Evolutionary conservation across 2,888 invertebrate species (phyloP), one percentile per base, ranked within the genome.

Genomic region (Drosophila vallismaia): DNA sequence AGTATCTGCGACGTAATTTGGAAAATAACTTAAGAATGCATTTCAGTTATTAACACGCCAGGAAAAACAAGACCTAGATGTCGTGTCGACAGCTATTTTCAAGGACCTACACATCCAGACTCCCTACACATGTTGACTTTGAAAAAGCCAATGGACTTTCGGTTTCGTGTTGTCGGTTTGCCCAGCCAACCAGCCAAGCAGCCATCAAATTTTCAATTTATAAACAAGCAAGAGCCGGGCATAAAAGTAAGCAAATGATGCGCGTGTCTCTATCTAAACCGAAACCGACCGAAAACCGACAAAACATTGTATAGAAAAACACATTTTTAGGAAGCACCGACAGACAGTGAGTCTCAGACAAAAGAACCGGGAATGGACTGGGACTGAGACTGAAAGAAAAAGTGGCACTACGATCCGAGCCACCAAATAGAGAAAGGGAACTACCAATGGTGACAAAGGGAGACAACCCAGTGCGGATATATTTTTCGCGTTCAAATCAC

Each of bases 401-500:
- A 76, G 77, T 82, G 77, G 49, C 78, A 52, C 56, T 36, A 36
- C 66, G 50, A n/a, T 38, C 52, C 12, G 14, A 33, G 24, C 24
- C 33, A 31, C 36, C 26, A 55, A 31, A 28, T 29, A 10, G 8
- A 44, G 50, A 62, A 33, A 51, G 44, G 24, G 45, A 9, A 24
- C 10, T 45, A 4, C n/a, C 28, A 12, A 45, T 42, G 33, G 12
- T 42, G 46, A 45, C 28, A 55, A 12, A 36, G 31, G 19, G 9
- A 29, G 19, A 48, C 24, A 31, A 10, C 26, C 62, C 59, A 58
- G 38, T 66, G 62, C 75, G 72, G 79, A 81, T 81, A 71, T 86
- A 36, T 79, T 71, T 81, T 86, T 69, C 84, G 78, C 71, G 80
- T 81, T 73, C 86, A 67, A 81, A 84, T 84, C 84, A 81, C 81